phyloP scores from a whole-genome alignment of 2,113 vertebrate genomes.

The Chroicocephalus ridibundus region DNA sequence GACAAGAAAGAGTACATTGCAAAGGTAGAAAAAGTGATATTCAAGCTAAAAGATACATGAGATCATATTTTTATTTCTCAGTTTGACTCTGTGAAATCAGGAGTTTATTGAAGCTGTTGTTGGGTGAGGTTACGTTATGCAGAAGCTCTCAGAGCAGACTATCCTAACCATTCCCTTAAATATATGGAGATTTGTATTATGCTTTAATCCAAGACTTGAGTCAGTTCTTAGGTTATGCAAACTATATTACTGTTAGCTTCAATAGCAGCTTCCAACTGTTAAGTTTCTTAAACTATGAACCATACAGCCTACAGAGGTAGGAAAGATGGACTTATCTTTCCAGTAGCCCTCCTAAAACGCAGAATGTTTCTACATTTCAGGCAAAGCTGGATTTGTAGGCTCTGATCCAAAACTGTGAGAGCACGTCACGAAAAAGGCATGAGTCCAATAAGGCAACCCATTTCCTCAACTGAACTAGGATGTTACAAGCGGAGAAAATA shows the following conservation, averaged over 20 bases:
- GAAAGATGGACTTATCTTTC: background rate
- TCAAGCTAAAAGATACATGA: background rate
- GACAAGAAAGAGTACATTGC: background rate
- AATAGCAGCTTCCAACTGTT: background rate
- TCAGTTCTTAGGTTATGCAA: background rate
- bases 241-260: background rate
- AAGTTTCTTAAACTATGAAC: background rate
- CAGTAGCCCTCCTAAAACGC: background rate
- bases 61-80: background rate
- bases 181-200: background rate
- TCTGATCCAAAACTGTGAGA: background rate
- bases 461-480: background rate
- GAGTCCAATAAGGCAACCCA: background rate
- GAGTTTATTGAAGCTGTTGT: background rate
- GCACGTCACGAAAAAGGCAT: background rate
- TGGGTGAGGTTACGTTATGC: background rate
- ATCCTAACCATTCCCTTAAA: background rate
- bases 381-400: slow-evolving; percentile 1
- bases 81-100: background rate
- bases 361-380: background rate
- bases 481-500: background rate
- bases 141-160: background rate
- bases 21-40: background rate
- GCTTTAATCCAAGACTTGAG: background rate
- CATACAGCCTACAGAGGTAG: background rate